These are phyloP conservation scores for Brachionus sp. DNA, from an alignment of 1,140 invertebrate species.

Conservation along the genomic window DNA sequence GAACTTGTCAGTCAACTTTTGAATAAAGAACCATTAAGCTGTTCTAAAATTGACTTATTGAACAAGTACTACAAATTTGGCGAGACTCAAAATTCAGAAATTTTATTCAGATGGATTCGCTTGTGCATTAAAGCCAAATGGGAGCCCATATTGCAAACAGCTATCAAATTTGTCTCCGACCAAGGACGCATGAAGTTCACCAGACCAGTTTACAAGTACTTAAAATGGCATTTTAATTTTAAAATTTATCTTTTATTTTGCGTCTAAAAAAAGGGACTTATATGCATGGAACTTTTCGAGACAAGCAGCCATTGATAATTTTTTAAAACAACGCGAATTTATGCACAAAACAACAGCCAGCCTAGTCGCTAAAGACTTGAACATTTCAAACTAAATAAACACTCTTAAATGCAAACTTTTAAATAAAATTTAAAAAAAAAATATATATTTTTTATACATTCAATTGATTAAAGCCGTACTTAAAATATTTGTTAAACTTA, in stretches of 20 bases:
- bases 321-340: neutral
- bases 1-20: constrained; percentile 29
- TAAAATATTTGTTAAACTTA: constrained; percentile 1
- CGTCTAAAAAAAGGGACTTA: neutral
- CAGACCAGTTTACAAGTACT: constrained; percentile 37
- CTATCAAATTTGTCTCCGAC: constrained; percentile 17
- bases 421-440: neutral
- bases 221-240: neutral
- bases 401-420: neutral
- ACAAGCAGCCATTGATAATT: constrained; percentile 25
- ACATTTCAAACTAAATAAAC: neutral
- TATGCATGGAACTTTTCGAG: constrained; percentile 21
- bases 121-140: constrained; percentile 28
- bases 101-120: constrained; percentile 32
- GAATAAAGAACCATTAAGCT: neutral
- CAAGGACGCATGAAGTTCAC: constrained; percentile 45
- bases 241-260: neutral
- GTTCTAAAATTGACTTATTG: neutral
- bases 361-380: constrained; percentile 26
- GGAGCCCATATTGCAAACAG: neutral
- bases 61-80: constrained; percentile 43
- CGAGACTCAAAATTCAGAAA: constrained; percentile 42
- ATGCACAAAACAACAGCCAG: constrained; percentile 42
- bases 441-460: neutral
- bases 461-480: neutral